phyloP scores from a whole-genome alignment of 2,888 invertebrate genomes.

The Aspidiotus destructor region DNA sequence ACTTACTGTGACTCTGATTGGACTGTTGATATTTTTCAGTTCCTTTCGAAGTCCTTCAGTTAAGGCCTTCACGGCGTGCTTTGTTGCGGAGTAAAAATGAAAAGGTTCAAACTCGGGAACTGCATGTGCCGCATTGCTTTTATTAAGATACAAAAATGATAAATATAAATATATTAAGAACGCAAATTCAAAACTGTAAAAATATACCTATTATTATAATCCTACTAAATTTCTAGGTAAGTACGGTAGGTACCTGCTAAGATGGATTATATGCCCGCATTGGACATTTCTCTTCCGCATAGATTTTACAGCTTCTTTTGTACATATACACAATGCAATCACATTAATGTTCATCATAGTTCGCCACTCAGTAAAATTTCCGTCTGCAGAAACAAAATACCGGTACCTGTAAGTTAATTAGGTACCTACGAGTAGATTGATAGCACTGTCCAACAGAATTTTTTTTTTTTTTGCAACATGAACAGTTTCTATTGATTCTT shows the following conservation, averaged over 20 bases:
- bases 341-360: slow-evolving; percentile 37
- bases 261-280: slow-evolving; percentile 37
- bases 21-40: slow-evolving; percentile 39
- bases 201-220: neutral
- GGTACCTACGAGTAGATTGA: too few relatives aligned
- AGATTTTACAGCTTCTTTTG: slow-evolving; percentile 36
- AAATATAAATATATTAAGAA: neutral
- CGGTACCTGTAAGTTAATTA: too few relatives aligned
- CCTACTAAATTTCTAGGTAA: neutral
- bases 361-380: slow-evolving; percentile 37
- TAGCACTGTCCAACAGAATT: too few relatives aligned
- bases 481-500: too few relatives aligned
- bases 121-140: slow-evolving; percentile 37
- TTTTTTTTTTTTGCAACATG: too few relatives aligned
- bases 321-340: slow-evolving; percentile 37
- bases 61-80: slow-evolving; percentile 43
- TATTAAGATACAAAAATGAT: slow-evolving; percentile 16
- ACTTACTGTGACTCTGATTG: slow-evolving; percentile 38
- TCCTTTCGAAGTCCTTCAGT: slow-evolving; percentile 44
- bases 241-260: slow-evolving; percentile 38
- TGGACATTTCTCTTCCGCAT: slow-evolving; percentile 36
- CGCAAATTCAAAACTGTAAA: neutral
- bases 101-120: slow-evolving; percentile 37
- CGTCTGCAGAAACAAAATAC: slow-evolving; percentile 35
- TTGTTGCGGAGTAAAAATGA: slow-evolving; percentile 43